Evolutionary conservation across 2,113 vertebrate species (phyloP).

Genomic region (Miniopterus natalensis): DNA sequence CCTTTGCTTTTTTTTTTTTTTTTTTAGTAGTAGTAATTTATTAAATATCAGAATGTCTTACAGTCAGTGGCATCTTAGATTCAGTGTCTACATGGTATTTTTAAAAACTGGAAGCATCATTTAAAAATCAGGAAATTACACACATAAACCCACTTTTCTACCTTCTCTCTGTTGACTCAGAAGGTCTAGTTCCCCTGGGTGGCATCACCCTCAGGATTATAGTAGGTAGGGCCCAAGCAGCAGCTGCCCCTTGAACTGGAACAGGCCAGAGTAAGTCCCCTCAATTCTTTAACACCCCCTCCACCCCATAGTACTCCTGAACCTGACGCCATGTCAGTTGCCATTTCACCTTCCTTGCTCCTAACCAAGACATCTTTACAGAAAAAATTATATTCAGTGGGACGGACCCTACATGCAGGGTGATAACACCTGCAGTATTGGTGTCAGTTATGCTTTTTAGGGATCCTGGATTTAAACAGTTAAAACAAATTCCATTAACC

Average conservation of each 20-base stretch:
- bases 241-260: not conserved
- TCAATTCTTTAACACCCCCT: not conserved
- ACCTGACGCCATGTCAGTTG: not conserved
- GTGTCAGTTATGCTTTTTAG: conserved; percentile 7
- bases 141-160: not conserved
- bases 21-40: not conserved
- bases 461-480: not conserved
- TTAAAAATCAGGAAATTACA: conserved; percentile 6
- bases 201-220: rapidly evolving
- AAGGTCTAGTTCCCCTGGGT: not conserved
- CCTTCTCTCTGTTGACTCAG: not conserved
- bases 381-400: not conserved
- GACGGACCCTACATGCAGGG: not conserved
- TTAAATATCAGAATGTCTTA: not conserved
- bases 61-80: not conserved
- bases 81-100: not conserved
- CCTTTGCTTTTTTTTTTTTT: not conserved
- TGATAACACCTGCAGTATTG: not conserved
- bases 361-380: not conserved
- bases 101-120: conserved; percentile 6
- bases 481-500: conserved; percentile 48
- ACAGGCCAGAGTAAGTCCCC: not conserved
- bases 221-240: not conserved
- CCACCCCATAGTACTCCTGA: rapidly evolving
- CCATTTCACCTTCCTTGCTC: not conserved